These are phyloP conservation scores for Crenichthys baileyi DNA, from an alignment of 2,797 vertebrate genomes.

Conservation along the genomic window DNA sequence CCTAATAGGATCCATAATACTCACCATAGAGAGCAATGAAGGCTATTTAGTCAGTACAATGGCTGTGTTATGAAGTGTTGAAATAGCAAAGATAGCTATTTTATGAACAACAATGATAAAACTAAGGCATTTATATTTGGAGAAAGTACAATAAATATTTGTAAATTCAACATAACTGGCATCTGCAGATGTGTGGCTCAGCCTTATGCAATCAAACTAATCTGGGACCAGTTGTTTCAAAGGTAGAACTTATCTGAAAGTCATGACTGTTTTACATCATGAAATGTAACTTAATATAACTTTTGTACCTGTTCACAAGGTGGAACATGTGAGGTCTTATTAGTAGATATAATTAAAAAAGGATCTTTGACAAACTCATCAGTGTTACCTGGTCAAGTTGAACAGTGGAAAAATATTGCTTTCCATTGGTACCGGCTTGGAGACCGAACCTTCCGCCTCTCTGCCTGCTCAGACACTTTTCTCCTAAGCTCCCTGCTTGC, in stretches of 20 bases:
- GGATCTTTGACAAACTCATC: no score
- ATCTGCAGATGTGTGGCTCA: background rate
- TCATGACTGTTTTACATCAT: no score
- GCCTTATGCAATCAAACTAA: background rate
- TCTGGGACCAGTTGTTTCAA: background rate
- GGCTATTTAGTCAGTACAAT: slow-evolving; percentile 36
- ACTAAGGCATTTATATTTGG: background rate
- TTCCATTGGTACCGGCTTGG: no score
- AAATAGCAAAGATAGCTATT: background rate
- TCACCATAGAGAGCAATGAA: slow-evolving; percentile 28
- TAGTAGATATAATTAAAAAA: no score
- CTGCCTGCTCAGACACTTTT: no score
- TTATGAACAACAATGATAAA: background rate
- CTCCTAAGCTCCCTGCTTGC: no score
- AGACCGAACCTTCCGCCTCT: no score
- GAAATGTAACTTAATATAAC: background rate
- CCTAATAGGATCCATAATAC: slow-evolving; percentile 38
- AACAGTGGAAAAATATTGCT: no score
- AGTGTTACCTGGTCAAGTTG: no score
- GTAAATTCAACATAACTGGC: background rate
- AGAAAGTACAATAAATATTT: background rate
- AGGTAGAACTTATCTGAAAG: background rate
- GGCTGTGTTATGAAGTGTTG: slow-evolving; percentile 27
- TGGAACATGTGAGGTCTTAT: no score
- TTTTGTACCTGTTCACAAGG: no score